Base-by-base conservation (phyloP, 2,888 invertebrate species). In the Patella caerulea region DNA sequence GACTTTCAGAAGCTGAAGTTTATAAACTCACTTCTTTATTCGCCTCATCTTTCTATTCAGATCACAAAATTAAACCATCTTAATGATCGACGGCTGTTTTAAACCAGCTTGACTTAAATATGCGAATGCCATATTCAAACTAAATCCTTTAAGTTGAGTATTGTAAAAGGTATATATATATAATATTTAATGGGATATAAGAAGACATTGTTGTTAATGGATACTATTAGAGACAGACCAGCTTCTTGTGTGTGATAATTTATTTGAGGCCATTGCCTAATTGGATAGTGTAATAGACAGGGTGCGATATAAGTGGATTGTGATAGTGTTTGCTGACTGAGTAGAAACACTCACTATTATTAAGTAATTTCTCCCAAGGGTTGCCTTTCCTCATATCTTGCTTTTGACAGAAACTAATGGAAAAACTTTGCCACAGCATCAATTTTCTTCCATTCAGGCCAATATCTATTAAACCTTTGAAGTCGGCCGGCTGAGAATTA, bases 311-410 rank as follows among this genome's bases (percentile, higher is more conserved):
- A 65, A 65, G 65, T 65, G 65, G 65, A 65, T 65, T 65, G 65
- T 45, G 45, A 45, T 45, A 45, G 45, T 45, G 45, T 45, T 45
- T 45, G 45, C 24, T 65, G 65, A 65, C 24, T 24, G 65, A 65
- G 65, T 65, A 24, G 24, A 65, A 65, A 65, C 65, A 65, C 65
- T 65, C 65, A 65, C 65, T 65, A 65, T 65, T 65, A 65, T 65
- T 65, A 65, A 65, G 65, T 65, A 65, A 65, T 65, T 65, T 65
- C 65, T 65, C 65, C 65, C 65, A 65, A 65, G 65, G 24, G 65
- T 19, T 65, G 65, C 65, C 65, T 19, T 65, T 65, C 24, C 65
- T 65, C 65, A 19, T 65, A 65, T 65, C 65, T 65, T 65, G 65
- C 65, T 65, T 65, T 65, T 65, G 65, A 65, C 65, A 65, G 65